Evolutionary conservation across 2,888 invertebrate species (phyloP), one percentile per base, ranked within the genome.

Genomic region (Erynnis tages): DNA sequence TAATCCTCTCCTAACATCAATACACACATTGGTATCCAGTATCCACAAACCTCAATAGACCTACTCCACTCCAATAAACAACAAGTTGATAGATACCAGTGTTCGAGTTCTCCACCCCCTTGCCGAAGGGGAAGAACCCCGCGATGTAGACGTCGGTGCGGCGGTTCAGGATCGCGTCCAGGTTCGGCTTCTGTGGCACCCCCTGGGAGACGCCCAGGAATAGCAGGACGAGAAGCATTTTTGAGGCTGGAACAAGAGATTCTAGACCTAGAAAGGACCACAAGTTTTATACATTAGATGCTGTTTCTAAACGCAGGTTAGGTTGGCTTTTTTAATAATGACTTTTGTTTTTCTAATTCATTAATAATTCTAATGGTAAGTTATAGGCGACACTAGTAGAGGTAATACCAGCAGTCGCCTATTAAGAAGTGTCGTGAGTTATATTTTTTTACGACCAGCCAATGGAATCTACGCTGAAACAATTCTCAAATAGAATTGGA

Each of bases 91-190:
- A 61, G 62, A 62, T 83, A 82, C 97, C 97, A 69, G 95, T 94
- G 66, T 94, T 94, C 1, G 95, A 93, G 69, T 95, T 92, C 84
- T 95, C 95, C 25, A 96, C 95, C 27, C 95, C 95, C 72, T 92
- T 93, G 35, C 95, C 95, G 74, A 94, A 95, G 0, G 97, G 97
- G 73, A 97, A 97, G 86, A 97, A 97, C 7, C 97, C 97, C 1
- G 97, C 97, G 66, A 97, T 96, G 88, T 96, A 97, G 44, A 97
- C 95, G 78, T 96, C 96, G 54, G 95, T 95, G 37, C 94, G 91
- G 57, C 94, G 92, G 63, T 91, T 91, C 60, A 90, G 60, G 57
- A 90, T 88, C 30, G 91, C 91, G 54, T 93, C 93, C 65, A 93
- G 82, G 72, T 93, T 93, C 10, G 93, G 93, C 73, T 93, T 93